phyloP scores from a whole-genome alignment of 2,113 vertebrate genomes.

The Crotalus horridus region DNA sequence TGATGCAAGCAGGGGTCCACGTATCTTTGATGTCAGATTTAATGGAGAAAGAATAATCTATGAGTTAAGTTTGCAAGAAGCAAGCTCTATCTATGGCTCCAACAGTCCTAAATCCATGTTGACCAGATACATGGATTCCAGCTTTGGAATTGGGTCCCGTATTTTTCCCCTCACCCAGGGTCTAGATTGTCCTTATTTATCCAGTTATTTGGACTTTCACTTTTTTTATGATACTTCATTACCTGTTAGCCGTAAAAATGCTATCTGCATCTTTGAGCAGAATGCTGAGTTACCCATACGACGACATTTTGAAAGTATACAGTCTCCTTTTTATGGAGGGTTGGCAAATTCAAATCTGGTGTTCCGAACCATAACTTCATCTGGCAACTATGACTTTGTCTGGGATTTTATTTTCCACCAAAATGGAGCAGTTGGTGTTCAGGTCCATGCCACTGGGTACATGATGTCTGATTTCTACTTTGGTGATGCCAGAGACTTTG shows the following conservation, averaged over 20 bases:
- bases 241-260: constrained; percentile 57
- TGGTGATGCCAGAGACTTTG: constrained; percentile 52
- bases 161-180: constrained; percentile 74
- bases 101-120: background rate
- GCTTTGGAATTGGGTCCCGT: constrained; percentile 55
- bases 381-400: background rate
- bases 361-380: background rate
- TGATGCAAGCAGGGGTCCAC: background rate
- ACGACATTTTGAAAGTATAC: background rate
- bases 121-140: background rate
- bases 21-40: background rate
- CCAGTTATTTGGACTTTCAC: constrained; percentile 71
- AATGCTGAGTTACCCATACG: background rate
- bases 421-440: constrained; percentile 1
- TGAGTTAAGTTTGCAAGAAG: constrained; percentile 8
- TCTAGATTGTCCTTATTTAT: constrained; percentile 74
- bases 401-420: constrained; percentile 16
- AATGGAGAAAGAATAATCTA: background rate
- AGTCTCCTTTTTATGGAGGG: background rate
- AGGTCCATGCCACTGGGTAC: constrained; percentile 53
- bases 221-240: constrained; percentile 74
- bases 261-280: constrained; percentile 7
- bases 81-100: background rate
- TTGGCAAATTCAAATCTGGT: background rate
- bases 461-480: constrained; percentile 70